These are phyloP conservation scores for Mimachlamys varia DNA, from an alignment of 2,888 invertebrate genomes.

Conservation along the genomic window DNA sequence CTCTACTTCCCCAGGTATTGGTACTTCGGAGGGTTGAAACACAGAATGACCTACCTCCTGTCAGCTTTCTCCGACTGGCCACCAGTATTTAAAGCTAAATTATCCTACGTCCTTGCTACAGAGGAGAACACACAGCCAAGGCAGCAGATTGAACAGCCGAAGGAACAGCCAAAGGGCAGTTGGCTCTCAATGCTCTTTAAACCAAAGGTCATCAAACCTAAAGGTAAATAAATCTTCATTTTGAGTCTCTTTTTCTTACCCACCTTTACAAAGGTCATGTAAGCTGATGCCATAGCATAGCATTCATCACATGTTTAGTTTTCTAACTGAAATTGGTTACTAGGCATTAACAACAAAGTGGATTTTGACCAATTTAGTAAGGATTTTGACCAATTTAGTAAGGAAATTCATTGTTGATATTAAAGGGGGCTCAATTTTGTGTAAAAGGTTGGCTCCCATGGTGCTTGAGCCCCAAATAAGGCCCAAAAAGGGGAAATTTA, in stretches of 20 bases:
- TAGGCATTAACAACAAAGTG: too few relatives aligned
- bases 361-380: too few relatives aligned
- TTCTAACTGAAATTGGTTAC: too few relatives aligned
- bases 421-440: too few relatives aligned
- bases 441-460: too few relatives aligned
- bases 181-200: not conserved
- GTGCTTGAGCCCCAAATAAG: too few relatives aligned
- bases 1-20: conserved; percentile 85
- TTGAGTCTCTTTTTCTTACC: not conserved
- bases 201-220: conserved; percentile 8
- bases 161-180: conserved; percentile 45
- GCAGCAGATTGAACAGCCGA: conserved; percentile 39
- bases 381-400: too few relatives aligned
- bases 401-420: too few relatives aligned
- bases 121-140: conserved; percentile 66
- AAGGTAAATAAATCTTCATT: not conserved
- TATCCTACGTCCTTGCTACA: conserved; percentile 86
- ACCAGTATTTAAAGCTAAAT: conserved; percentile 85
- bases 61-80: conserved; percentile 76
- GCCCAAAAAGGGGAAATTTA: too few relatives aligned
- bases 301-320: too few relatives aligned
- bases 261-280: too few relatives aligned
- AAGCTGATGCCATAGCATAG: too few relatives aligned
- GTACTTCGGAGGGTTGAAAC: conserved; percentile 91
- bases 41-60: conserved; percentile 90